Evolutionary conservation across 2,797 vertebrate species (phyloP).

Genomic region (Buceros bicornis): DNA sequence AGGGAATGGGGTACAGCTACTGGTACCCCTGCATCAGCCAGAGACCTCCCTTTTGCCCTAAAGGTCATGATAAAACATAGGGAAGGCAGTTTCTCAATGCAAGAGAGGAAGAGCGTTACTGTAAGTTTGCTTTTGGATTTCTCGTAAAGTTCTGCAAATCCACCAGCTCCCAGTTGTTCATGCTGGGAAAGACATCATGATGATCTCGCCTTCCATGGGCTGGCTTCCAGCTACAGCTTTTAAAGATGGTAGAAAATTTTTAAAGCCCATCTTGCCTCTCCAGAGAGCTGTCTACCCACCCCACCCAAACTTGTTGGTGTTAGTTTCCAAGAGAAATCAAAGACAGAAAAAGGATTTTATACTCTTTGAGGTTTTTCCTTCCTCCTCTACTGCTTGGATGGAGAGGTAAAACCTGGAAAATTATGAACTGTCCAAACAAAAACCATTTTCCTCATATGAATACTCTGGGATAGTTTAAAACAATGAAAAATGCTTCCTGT

Average conservation of each 20-base stretch:
- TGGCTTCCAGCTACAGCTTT: not conserved
- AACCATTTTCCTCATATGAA: not conserved
- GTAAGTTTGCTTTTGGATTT: not conserved
- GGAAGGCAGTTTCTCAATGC: not conserved
- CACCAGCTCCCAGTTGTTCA: fast-evolving
- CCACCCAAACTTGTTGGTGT: not conserved
- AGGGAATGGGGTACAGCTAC: not conserved
- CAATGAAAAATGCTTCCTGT: not conserved
- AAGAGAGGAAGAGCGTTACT: no score
- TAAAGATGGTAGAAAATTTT: not conserved
- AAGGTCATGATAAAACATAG: not conserved
- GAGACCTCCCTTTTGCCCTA: not conserved
- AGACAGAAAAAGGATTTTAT: not conserved
- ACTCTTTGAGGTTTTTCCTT: not conserved
- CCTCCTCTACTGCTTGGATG: not conserved
- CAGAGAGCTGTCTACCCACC: not conserved
- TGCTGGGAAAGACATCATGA: not conserved
- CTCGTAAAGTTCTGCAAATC: fast-evolving
- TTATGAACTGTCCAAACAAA: not conserved
- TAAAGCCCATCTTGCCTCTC: not conserved
- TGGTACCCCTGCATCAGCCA: not conserved
- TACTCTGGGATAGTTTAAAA: not conserved
- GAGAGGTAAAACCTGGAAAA: not conserved
- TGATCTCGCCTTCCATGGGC: not conserved
- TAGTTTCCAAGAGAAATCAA: not conserved